phyloP scores from a whole-genome alignment of 37 sponge, comb jelly and placozoan genomes.

The Cladorhizidae sp. region DNA sequence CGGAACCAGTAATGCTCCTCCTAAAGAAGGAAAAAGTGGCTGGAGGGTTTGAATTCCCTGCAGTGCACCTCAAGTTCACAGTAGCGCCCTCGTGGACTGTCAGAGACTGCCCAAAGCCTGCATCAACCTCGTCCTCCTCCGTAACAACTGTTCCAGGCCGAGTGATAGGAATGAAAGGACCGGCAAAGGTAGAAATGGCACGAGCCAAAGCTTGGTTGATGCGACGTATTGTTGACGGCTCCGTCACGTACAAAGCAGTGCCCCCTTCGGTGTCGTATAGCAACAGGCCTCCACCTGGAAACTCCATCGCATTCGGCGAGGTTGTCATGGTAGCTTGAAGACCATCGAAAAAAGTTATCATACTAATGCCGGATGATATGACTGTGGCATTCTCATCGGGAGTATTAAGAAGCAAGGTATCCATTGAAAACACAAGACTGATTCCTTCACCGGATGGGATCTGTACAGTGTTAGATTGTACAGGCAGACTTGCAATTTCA shows the following conservation, averaged over 20 bases:
- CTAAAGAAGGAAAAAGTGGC: not conserved
- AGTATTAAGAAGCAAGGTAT: no score
- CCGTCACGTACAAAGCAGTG: not conserved
- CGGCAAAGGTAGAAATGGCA: not conserved
- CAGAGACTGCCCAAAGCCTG: slow-evolving; percentile 17
- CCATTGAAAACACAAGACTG: not conserved
- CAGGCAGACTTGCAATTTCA: not conserved
- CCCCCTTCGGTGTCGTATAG: not conserved
- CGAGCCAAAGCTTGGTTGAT: not conserved
- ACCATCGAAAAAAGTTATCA: not conserved
- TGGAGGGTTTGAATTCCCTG: not conserved
- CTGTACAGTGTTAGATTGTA: not conserved
- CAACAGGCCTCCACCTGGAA: slow-evolving; percentile 15
- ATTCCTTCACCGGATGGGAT: not conserved
- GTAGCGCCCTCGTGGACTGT: slow-evolving; percentile 22
- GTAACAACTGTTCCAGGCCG: not conserved
- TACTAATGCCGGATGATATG: not conserved
- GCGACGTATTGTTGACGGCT: not conserved
- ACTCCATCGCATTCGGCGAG: not conserved
- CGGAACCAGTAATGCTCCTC: no score
- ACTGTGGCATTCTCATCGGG: no score
- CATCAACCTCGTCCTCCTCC: not conserved
- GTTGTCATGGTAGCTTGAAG: not conserved
- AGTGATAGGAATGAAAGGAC: not conserved
- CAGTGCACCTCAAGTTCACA: not conserved